phyloP scores from a whole-genome alignment of 2,113 vertebrate species.

The Apistogramma diplotaenia region DNA sequence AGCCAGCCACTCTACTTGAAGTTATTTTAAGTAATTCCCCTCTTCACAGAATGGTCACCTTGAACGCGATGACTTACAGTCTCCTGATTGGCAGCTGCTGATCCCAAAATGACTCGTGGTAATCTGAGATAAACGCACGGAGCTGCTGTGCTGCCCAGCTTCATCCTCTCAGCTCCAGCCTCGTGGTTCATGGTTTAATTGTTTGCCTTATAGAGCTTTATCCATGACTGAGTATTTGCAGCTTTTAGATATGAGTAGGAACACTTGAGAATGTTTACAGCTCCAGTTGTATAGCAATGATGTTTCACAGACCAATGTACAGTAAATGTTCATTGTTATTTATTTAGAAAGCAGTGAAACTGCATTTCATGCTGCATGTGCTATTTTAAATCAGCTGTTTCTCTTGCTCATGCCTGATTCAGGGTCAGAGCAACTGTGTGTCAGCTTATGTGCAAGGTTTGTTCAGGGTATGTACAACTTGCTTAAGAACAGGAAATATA shows the following conservation, averaged over 20 bases:
- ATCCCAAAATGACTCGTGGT: conserved; percentile 56
- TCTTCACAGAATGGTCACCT: conserved; percentile 30
- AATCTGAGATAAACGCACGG: conserved; percentile 53
- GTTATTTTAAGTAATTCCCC: conserved; percentile 48
- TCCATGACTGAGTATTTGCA: not conserved
- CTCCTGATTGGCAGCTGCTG: conserved; percentile 54
- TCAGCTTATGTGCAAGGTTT: not conserved
- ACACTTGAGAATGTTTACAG: conserved; percentile 47
- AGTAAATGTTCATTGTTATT: not conserved
- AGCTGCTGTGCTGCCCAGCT: not conserved
- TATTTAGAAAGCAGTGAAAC: not conserved
- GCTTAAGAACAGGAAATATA: not conserved
- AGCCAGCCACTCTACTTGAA: conserved; percentile 12
- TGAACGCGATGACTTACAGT: not conserved
- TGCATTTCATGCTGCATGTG: not conserved
- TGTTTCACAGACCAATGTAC: conserved; percentile 10
- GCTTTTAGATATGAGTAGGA: not conserved
- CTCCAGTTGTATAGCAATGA: not conserved
- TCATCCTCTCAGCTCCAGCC: conserved; percentile 5
- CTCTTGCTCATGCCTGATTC: not conserved
- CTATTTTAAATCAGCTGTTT: not conserved
- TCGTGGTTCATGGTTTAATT: not conserved
- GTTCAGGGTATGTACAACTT: not conserved
- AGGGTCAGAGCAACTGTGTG: not conserved
- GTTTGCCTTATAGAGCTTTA: conserved; percentile 8